Evolutionary conservation across 2,888 invertebrate species (phyloP).

Genomic region (Drosophila melanosoma): DNA sequence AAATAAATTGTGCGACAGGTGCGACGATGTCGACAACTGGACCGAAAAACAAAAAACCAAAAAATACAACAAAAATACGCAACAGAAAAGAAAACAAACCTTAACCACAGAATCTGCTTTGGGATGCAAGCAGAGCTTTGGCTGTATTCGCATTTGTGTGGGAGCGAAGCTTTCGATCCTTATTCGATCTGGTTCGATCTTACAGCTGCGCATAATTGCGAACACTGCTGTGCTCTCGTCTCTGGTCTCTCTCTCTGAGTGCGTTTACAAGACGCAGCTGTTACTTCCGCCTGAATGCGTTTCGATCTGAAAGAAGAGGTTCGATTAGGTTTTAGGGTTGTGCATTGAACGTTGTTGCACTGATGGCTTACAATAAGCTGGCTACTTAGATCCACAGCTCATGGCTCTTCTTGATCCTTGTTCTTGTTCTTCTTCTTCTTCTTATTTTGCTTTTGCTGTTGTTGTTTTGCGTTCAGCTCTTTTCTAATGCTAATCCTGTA

Average conservation of each 20-base stretch:
- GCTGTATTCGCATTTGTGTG: conserved; percentile 58
- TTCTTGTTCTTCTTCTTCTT: conserved; percentile 16
- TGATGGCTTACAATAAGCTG: conserved; percentile 54
- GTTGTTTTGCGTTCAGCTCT: conserved; percentile 11
- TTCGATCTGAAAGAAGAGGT: conserved; percentile 8
- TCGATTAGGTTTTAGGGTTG: conserved; percentile 9
- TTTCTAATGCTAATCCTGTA: conserved; percentile 69
- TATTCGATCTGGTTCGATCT: conserved; percentile 58
- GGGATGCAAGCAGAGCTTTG: conserved; percentile 35
- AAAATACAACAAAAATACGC: background rate
- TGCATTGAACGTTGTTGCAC: conserved; percentile 11
- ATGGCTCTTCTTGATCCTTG: conserved; percentile 25
- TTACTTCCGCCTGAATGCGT: conserved; percentile 71
- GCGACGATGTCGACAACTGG: conserved; percentile 71
- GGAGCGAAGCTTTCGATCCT: conserved; percentile 73
- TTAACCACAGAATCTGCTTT: conserved; percentile 38
- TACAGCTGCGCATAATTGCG: conserved; percentile 77
- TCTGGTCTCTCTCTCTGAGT: conserved; percentile 21
- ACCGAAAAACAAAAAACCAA: conserved; percentile 26
- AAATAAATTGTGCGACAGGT: conserved; percentile 81
- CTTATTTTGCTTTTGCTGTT: background rate
- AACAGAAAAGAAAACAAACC: conserved; percentile 21
- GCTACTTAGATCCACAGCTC: conserved; percentile 48
- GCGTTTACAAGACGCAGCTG: conserved; percentile 70
- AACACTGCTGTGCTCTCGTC: conserved; percentile 22